Evolutionary conservation across 2,888 invertebrate species (phyloP).

Genomic region (Limnephilus marmoratus): DNA sequence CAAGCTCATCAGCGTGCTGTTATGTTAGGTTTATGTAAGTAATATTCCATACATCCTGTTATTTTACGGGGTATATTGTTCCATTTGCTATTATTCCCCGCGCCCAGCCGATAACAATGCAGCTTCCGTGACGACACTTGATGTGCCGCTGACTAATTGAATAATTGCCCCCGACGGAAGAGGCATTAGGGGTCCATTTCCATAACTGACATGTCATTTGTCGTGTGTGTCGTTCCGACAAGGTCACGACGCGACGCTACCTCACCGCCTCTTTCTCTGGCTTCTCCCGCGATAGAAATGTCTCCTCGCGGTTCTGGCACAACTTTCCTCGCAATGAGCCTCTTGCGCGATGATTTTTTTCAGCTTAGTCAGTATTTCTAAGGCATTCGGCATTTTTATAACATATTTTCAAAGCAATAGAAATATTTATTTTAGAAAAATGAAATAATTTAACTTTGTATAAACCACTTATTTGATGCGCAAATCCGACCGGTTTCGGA

Average conservation of each 20-base stretch:
- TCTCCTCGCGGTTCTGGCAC: constrained; percentile 15
- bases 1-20: too few species aligned
- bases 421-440: too few species aligned
- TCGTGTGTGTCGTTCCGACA: constrained; percentile 12
- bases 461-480: too few species aligned
- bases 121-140: background rate
- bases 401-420: too few species aligned
- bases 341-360: background rate
- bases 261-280: background rate
- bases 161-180: background rate
- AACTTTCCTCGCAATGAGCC: background rate
- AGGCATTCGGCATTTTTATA: background rate
- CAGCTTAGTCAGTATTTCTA: background rate
- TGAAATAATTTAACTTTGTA: too few species aligned
- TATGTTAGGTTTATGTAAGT: background rate
- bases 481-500: too few species aligned
- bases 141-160: background rate
- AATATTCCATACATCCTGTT: background rate
- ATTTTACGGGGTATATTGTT: background rate
- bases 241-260: constrained; percentile 36
- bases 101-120: background rate
- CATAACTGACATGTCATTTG: constrained; percentile 2
- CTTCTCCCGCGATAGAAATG: background rate
- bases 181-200: background rate
- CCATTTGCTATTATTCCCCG: background rate